These are phyloP conservation scores for Macquaria ambigua DNA, from an alignment of 2,113 vertebrate genomes.

Conservation along the genomic window DNA sequence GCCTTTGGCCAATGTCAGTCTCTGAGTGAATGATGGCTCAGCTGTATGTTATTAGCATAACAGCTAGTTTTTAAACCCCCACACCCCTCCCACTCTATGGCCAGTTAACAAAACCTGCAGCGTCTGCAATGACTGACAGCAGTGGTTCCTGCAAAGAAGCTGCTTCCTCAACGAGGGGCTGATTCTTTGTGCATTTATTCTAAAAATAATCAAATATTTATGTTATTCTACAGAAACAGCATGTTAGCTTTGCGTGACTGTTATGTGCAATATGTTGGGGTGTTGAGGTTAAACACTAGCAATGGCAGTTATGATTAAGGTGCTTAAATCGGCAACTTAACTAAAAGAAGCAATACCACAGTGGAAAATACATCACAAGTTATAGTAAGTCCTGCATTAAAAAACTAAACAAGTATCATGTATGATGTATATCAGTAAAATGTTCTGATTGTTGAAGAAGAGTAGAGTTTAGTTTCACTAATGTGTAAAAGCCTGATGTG, in stretches of 20 bases:
- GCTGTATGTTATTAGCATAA: conserved; percentile 48
- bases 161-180: conserved; percentile 19
- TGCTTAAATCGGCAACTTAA: not conserved
- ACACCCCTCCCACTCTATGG: conserved; percentile 5
- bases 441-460: not conserved
- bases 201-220: not conserved
- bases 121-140: conserved; percentile 32
- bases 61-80: conserved; percentile 30
- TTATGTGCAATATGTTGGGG: not conserved
- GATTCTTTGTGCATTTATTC: conserved; percentile 54
- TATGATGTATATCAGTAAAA: too few species aligned
- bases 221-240: conserved; percentile 55
- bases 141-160: conserved; percentile 71
- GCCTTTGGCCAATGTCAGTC: conserved; percentile 59
- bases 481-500: not conserved
- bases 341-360: not conserved
- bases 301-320: not conserved
- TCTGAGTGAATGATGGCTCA: conserved; percentile 47
- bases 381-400: not conserved
- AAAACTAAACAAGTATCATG: not conserved
- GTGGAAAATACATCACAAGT: not conserved
- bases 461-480: not conserved
- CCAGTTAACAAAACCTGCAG: conserved; percentile 32
- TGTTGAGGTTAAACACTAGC: not conserved
- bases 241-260: not conserved